A percentile compares a stretch with the other conserved stretches of the same genome.
These are phyloP conservation scores for Melikaiella ostensackeni DNA, from an alignment of 2,888 invertebrate genomes.

Conservation along the genomic window DNA sequence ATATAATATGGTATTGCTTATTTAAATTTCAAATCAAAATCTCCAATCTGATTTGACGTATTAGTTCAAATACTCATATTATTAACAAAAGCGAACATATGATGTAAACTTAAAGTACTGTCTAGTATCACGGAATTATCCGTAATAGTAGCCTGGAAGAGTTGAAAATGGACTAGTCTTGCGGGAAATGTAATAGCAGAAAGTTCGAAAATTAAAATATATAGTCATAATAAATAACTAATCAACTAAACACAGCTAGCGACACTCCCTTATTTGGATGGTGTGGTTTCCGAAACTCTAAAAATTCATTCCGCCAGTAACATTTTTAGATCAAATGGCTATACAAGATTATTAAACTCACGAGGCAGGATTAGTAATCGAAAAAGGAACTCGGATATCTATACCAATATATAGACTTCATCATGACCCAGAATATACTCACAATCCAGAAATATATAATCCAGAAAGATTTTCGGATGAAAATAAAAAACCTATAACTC, in stretches of 20 bases:
- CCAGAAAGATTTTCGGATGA: slow-evolving; percentile 75
- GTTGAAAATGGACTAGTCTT: no score
- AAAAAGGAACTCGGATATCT: slow-evolving; percentile 69
- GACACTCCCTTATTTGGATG: slow-evolving; percentile 65
- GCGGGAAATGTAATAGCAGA: no score
- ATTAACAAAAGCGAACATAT: neutral
- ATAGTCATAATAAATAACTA: neutral
- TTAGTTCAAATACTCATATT: no score
- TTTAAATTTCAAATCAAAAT: no score
- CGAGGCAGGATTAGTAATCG: slow-evolving; percentile 59
- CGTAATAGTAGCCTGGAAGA: no score
- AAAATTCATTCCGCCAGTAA: slow-evolving; percentile 74
- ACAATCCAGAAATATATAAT: slow-evolving; percentile 74
- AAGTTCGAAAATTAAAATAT: no score
- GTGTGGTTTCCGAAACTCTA: slow-evolving; percentile 72
- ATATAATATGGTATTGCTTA: slow-evolving; percentile 64
- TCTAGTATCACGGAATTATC: no score
- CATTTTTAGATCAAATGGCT: slow-evolving; percentile 64
- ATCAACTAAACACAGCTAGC: slow-evolving; percentile 45
- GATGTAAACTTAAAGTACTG: neutral
- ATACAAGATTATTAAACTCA: slow-evolving; percentile 65
- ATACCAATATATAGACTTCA: slow-evolving; percentile 74
- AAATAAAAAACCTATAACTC: slow-evolving; percentile 64
- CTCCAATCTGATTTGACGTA: no score
- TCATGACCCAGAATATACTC: slow-evolving; percentile 71